Evolutionary conservation across 2,888 invertebrate genomes (phyloP), one percentile per base, ranked within the genome.

Genomic region (Leucophenga montana): DNA sequence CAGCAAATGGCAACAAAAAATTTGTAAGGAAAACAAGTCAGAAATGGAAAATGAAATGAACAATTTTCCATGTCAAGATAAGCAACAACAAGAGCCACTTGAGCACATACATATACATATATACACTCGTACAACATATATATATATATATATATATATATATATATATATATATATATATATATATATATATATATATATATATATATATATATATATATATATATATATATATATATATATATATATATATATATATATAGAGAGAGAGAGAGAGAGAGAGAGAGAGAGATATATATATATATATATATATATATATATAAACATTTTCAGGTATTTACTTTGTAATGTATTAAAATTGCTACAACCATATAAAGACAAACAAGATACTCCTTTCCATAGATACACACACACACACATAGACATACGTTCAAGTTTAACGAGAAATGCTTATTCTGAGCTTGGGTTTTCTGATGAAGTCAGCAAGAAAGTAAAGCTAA

Each of bases 391-490:
- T 50, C 50, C n/a, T n/a, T 46, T n/a, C 22, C 48, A 56, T 20
- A 66, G 33, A 27, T 22, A 64, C 50, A 64, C 64, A 50, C 62
- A 48, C 46, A 14, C 18, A 46, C 65, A 16, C 64, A 46, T 20
- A 27, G 1, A 31, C 27, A 53, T 6, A 27, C 8, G 9, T 50
- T 27, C 64, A 53, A 3, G n/a, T 22, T 8, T 31, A 13, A 78
- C 83, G 76, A 74, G 39, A 83, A 82, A 82, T 76, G 77, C 80
- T 82, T 83, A 80, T 76, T 78, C 76, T 70, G 71, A 54, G 69
- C 54, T 70, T 31, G 57, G 20, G 14, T 39, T 67, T 83, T 75
- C 84, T 82, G 81, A 83, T 85, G 77, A 82, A 79, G 85, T 85
- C 81, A 79, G 82, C 82, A 75, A 76, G 50, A 50, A 50, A 77